These are phyloP conservation scores for Busseola fusca DNA, from an alignment of 2,888 invertebrate species.

Conservation along the genomic window DNA sequence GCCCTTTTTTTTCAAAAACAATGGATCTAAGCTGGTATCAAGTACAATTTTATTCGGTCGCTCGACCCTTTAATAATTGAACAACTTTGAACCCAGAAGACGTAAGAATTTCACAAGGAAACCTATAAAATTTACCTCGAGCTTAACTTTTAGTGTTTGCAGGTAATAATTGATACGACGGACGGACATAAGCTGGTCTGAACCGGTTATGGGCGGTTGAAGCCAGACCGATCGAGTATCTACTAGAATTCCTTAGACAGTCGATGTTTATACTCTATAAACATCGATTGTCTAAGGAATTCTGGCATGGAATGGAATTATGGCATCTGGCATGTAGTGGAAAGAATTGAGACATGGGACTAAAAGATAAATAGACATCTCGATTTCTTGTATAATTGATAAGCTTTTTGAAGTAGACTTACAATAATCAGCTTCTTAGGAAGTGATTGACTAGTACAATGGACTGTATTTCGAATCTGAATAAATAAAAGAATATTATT, in stretches of 20 bases:
- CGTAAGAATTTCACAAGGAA: conserved; percentile 61
- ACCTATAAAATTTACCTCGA: conserved; percentile 66
- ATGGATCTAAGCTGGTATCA: conserved; percentile 53
- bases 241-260: conserved; percentile 30
- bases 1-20: conserved; percentile 57
- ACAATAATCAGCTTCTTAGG: not conserved
- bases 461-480: no score
- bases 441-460: not conserved
- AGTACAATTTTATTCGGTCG: conserved; percentile 56
- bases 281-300: no score
- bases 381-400: not conserved
- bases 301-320: no score
- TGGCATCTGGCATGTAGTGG: no score
- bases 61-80: conserved; percentile 60
- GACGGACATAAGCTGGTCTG: conserved; percentile 63
- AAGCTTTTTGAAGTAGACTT: not conserved
- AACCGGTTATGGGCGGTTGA: conserved; percentile 50
- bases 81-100: conserved; percentile 46
- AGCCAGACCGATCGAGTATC: conserved; percentile 56
- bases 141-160: conserved; percentile 65
- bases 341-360: not conserved
- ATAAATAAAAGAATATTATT: no score
- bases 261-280: conserved; percentile 2
- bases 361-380: not conserved
- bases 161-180: conserved; percentile 69